Base-by-base conservation (phyloP, 2,113 vertebrate species). In the Dasypus novemcinctus region DNA sequence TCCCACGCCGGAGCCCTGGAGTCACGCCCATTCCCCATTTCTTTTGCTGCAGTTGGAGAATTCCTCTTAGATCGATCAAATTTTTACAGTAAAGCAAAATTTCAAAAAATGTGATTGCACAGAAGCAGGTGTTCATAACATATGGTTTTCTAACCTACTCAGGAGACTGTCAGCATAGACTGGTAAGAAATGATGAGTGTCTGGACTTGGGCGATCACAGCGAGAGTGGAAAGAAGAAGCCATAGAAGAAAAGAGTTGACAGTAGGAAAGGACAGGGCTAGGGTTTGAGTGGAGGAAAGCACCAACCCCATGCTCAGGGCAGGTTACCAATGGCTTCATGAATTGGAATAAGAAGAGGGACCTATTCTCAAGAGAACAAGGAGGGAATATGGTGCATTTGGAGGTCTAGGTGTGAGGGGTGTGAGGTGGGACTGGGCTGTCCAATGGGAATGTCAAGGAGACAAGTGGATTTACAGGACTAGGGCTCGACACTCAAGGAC, bases 251-350 rank as follows among this genome's bases (percentile, higher is more conserved):
- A 54, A 41, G 31, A 15, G 41, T 12, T 46, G 36, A 63, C 49
- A 84, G 57, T 31, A 87, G 68, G 31, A 54, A 64, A 41, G 7
- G 2, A 29, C 38, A 21, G 36, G 20, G 21, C 25, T 68, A 5
- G 41, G 61, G 46, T 54, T 7, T 63, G 52, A 79, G 27, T 3
- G 10, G 14, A 96, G 54, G 74, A 72, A 87, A 49, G 5, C 68
- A 31, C 17, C 11, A 6, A 7, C 4, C 1, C 9, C 15, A 17
- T 4, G 27, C 54, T 27, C 3, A 1, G n/a, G 52, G 69, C 57
- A 38, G 18, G 13, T 52, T 10, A 20, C 41, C 21, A 49, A 52
- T 29, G n/a, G 46, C 9, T 27, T 43, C 38, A 1, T 23, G 52
- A 61, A 6, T 21, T n/a, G 14, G 21, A 54, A 18, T 5, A 82